Base-by-base conservation (phyloP, 2,888 invertebrate genomes). In the Seira ritae region DNA sequence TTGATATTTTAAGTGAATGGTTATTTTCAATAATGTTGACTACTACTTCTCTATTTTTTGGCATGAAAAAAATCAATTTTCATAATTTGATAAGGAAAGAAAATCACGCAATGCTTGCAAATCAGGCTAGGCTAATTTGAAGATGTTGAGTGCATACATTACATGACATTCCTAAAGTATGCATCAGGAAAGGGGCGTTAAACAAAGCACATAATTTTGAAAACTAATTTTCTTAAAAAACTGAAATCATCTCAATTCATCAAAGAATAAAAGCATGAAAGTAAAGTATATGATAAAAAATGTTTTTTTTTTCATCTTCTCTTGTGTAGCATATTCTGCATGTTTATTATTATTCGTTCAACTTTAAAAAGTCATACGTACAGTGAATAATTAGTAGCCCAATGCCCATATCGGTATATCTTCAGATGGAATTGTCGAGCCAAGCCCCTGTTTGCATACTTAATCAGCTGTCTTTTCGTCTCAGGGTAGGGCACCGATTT, bases 361-460 rank as follows among this genome's bases (percentile, higher is more conserved):
- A 55, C 15, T 42, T 60, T 22, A 62, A 73, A 10, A 19, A 73
- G 31, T 31, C 50, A 71, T 31, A 76, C 92, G 92, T 90, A 96
- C 96, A 94, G 94, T 50, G 96, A 94, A 91, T 97, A 96, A 91
- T 97, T 97, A 0, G 97, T 97, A 4, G 97, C 97, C 90, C 94
- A 96, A 91, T 97, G 97, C 91, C 97, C 97, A 91, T 96, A 96
- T 89, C 96, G 96, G 91, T 97, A 97, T 84, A 97, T 96, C 91
- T 96, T 96, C 89, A 96, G 94, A 90, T 97, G 97, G 90, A 97
- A 97, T 0, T 97, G 97, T 90, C 96, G 93, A 0, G 97, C 97
- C 70, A 96, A 91, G 73, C 95, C 96, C 89, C 95, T 95, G 89
- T 93, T 94, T 0, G 95, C 94, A 84, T 97, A 91, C 76, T 95